A percentile compares a stretch with the other conserved stretches of the same genome.
Evolutionary conservation across 2,797 vertebrate genomes (phyloP).

Genomic region (Parauchenoglanis ngamensis): DNA sequence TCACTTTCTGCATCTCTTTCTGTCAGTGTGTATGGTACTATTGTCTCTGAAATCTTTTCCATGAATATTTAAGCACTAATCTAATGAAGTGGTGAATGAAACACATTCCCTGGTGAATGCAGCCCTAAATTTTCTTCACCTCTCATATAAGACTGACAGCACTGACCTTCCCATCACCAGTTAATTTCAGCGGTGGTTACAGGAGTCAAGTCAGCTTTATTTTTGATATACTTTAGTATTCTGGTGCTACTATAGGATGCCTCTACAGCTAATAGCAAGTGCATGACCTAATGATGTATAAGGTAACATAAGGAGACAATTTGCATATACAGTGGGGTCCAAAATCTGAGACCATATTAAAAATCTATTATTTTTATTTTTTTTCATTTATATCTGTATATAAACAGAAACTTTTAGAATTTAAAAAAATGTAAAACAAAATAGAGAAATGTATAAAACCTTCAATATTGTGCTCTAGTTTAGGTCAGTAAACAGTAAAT

Average conservation of each 20-base stretch:
- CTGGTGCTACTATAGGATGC: not conserved
- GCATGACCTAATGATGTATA: not conserved
- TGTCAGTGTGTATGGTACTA: not conserved
- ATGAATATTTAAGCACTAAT: constrained; percentile 46
- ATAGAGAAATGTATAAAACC: not conserved
- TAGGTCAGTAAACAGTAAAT: not conserved
- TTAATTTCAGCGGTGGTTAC: not conserved
- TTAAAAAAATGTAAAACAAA: no score
- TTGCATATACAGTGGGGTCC: not conserved
- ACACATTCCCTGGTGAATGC: constrained; percentile 46
- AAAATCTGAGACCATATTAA: not conserved
- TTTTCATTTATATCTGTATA: no score
- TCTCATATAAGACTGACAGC: constrained; percentile 24
- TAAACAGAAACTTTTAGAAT: not conserved
- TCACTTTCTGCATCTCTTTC: constrained; percentile 21
- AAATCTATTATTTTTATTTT: not conserved
- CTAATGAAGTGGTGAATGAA: constrained; percentile 55
- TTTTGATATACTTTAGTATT: not conserved
- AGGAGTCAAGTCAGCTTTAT: not conserved
- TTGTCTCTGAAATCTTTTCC: constrained; percentile 1
- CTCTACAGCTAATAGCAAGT: not conserved
- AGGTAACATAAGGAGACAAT: not conserved
- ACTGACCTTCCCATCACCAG: not conserved
- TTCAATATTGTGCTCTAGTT: not conserved
- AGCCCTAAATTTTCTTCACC: constrained; percentile 34